Conservation (phyloP, 2,113 vertebrate species). For the Aptenodytes patagonicus region DNA sequence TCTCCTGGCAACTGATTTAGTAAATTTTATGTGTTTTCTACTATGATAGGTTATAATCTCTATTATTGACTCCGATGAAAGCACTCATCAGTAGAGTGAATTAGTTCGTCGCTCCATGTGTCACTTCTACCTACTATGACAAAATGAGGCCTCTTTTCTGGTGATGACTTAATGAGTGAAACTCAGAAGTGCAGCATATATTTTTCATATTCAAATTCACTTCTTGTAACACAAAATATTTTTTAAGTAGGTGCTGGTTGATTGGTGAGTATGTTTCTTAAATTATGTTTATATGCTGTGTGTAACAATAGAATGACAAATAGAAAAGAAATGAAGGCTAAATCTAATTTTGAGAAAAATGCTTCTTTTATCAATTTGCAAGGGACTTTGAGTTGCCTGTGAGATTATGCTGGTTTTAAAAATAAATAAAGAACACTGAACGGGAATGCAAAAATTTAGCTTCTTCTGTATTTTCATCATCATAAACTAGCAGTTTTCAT, state of each 20-base stretch:
- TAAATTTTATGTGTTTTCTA: not conserved
- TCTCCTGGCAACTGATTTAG: not conserved
- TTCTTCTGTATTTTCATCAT: not conserved
- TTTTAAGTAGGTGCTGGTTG: not conserved
- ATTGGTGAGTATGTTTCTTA: not conserved
- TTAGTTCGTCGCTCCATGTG: not conserved
- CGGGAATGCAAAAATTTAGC: not conserved
- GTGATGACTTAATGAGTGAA: not conserved
- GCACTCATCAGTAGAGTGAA: not conserved
- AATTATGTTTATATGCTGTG: not conserved
- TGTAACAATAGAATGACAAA: not conserved
- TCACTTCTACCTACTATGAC: not conserved
- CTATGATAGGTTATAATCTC: not conserved
- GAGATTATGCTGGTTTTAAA: not conserved
- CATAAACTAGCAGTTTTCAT: not conserved
- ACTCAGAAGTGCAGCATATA: not conserved
- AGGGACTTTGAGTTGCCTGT: not conserved
- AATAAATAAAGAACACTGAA: not conserved
- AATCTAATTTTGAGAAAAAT: not conserved
- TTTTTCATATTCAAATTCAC: slow-evolving; percentile 19
- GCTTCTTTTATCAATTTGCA: not conserved
- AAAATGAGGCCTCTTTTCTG: not conserved
- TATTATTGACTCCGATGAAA: not conserved
- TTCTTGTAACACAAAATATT: not conserved
- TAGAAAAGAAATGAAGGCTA: not conserved